Base-by-base conservation (phyloP, 2,888 invertebrate species). In the Lasioglossum vierecki region DNA sequence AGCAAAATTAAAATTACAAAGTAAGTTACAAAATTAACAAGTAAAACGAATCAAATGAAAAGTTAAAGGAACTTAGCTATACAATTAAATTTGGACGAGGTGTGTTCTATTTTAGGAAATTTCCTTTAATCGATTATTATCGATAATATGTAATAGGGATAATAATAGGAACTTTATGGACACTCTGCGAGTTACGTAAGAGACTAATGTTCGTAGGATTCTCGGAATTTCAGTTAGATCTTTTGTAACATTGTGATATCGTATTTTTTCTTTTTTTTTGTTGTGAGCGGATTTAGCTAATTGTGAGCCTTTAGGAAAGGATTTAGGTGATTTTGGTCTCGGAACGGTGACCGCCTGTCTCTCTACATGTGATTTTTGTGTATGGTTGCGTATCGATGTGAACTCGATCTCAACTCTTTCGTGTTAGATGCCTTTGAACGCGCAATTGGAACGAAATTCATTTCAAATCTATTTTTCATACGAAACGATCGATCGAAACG, bases 221-320 rank as follows among this genome's bases (percentile, higher is more conserved):
- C 2, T 35, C 35, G n/a, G 63, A 44, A n/a, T n/a, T 57, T 53
- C 11, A 41, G 46, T 81, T 81, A 22, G 49, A 76, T 76, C 5
- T 46, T 18, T 30, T 49, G 18, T 35, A 39, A 2, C 49, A 35
- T 44, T 44, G 11, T 72, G 46, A 68, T 72, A 74, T 22, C 22
- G 35, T 68, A 9, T 22, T 30, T 44, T 35, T 35, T 35, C 35
- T 35, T 35, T 78, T 81, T 63, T 76, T 63, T 79, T 72, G n/a
- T 44, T 72, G 46, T 72, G 71, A 72, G 18, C 8, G 8, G 18
- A 30, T 49, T 22, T n/a, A 35, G 68, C 35, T 68, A 68, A 68
- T 68, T 68, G 8, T 30, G 63, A 68, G 39, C 39, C 22, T n/a
- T 66, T 46, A 53, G 72, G 26, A 57, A 53, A 39, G 41, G 39